Evolutionary conservation across 2,888 invertebrate genomes (phyloP).

Genomic region (Chrysina gloriosa): DNA sequence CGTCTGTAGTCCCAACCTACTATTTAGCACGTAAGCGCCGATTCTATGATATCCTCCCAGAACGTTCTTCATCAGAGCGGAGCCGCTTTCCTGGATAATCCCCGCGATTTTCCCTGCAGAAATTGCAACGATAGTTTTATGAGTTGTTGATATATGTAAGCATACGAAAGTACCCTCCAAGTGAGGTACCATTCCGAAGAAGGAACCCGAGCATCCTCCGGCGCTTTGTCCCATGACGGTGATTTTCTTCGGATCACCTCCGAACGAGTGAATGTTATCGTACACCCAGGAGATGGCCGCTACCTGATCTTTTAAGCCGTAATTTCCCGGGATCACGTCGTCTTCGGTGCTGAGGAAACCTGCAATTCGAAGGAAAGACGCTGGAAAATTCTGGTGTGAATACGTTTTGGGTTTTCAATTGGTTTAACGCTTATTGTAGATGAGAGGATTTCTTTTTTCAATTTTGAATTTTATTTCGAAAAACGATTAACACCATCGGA

Average conservation of each 20-base stretch:
- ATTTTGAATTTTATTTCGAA: no score
- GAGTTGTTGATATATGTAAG: no score
- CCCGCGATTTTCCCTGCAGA: conserved; percentile 37
- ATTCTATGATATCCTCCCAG: conserved; percentile 28
- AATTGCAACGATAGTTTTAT: no score
- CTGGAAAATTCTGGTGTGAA: no score
- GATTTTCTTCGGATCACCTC: conserved; percentile 2
- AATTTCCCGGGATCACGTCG: background rate
- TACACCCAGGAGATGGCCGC: conserved; percentile 6
- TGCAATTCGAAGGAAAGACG: background rate
- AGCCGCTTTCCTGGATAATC: conserved; percentile 37
- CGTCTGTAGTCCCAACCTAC: conserved; percentile 25
- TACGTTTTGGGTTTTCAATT: no score
- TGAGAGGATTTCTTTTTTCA: no score
- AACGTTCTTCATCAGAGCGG: background rate
- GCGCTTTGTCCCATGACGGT: conserved; percentile 21
- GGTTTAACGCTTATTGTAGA: no score
- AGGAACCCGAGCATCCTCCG: background rate
- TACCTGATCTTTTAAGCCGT: conserved; percentile 22
- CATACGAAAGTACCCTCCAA: conserved; percentile 48
- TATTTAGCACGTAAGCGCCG: conserved; percentile 30
- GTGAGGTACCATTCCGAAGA: conserved; percentile 47
- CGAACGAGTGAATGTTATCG: background rate
- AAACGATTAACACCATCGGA: no score
- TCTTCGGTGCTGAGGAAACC: conserved; percentile 24